Evolutionary conservation across 1,140 invertebrate genomes (phyloP).

Genomic region (Scaptomyza pallida): DNA sequence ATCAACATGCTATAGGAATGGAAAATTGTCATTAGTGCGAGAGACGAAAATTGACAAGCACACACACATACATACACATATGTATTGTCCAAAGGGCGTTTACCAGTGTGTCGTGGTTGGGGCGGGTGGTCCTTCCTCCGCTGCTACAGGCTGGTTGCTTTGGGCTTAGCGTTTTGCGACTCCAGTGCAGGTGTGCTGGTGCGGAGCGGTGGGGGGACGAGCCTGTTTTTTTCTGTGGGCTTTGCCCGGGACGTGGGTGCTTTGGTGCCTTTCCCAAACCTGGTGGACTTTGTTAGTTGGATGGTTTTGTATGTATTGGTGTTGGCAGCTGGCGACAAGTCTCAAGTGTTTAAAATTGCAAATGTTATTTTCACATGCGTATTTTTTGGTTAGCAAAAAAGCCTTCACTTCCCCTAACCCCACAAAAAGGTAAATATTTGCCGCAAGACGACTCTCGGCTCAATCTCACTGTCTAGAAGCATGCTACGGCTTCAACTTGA

Average conservation of each 20-base stretch:
- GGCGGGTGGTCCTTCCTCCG: no score
- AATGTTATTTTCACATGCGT: conserved; percentile 79
- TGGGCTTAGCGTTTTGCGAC: no score
- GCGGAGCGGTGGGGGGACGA: no score
- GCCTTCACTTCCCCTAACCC: conserved; percentile 11
- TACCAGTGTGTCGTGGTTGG: no score
- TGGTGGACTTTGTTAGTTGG: no score
- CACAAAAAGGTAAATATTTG: conserved; percentile 71
- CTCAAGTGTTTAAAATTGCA: conserved; percentile 80
- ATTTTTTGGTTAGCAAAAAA: conserved; percentile 18
- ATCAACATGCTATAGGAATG: conserved; percentile 34
- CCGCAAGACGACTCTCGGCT: conserved; percentile 55
- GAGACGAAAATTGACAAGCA: conserved; percentile 48
- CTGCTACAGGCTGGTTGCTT: no score
- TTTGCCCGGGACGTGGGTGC: no score
- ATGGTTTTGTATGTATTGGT: conserved; percentile 40
- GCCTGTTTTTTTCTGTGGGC: no score
- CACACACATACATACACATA: conserved; percentile 10
- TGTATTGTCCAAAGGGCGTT: no score
- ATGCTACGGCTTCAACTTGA: conserved; percentile 52
- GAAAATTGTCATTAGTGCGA: conserved; percentile 72
- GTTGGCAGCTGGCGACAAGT: conserved; percentile 57
- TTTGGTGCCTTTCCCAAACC: no score
- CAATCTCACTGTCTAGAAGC: conserved; percentile 30
- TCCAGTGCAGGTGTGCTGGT: no score